Conservation (phyloP, 2,888 invertebrate species). For the Elegia similella region DNA sequence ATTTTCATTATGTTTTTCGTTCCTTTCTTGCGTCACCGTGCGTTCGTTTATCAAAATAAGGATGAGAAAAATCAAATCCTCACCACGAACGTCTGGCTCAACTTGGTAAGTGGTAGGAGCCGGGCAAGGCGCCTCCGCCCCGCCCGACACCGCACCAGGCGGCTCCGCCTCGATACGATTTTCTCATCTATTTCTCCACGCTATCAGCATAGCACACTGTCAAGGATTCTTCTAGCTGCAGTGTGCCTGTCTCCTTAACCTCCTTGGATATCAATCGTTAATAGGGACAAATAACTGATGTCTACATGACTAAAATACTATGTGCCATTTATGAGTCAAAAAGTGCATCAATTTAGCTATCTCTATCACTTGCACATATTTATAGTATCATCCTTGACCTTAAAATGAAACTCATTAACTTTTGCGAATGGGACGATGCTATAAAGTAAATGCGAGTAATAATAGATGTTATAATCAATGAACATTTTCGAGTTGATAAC, state of each 20-base stretch:
- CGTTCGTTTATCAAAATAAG: slow-evolving; percentile 87
- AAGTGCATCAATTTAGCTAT: no score
- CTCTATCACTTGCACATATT: no score
- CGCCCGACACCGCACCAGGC: slow-evolving; percentile 51
- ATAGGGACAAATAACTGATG: no score
- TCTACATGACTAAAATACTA: no score
- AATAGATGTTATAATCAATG: no score
- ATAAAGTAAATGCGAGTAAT: no score
- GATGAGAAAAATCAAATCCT: slow-evolving; percentile 99
- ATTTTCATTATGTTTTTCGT: slow-evolving; percentile 73
- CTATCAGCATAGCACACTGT: slow-evolving; percentile 37
- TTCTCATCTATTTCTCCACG: slow-evolving; percentile 30
- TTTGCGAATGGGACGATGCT: no score
- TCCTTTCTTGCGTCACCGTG: slow-evolving; percentile 80
- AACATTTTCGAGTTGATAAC: no score
- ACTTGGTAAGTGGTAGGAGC: slow-evolving; percentile 94
- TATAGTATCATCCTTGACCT: no score
- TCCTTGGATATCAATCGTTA: no score
- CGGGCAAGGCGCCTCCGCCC: slow-evolving; percentile 67
- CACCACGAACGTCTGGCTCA: slow-evolving; percentile 98
- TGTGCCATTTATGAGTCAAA: no score
- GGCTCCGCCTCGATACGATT: slow-evolving; percentile 16
- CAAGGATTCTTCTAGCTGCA: slow-evolving; percentile 13
- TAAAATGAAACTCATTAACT: no score
- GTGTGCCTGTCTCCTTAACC: background rate